phyloP scores from a whole-genome alignment of 2,113 vertebrate species.

The Zosterops pallidus region DNA sequence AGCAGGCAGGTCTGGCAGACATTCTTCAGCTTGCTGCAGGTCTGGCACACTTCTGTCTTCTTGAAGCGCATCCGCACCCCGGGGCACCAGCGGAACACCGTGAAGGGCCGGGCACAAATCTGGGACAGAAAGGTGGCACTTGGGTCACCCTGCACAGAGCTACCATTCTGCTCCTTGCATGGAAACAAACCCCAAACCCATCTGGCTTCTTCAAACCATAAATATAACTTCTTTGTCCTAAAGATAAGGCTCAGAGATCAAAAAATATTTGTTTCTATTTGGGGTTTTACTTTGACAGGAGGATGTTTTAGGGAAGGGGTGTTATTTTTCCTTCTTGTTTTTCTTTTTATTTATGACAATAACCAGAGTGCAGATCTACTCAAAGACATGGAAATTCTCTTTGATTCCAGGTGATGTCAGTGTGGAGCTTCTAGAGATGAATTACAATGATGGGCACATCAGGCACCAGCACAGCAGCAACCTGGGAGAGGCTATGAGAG shows the following conservation, averaged over 20 bases:
- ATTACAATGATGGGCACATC: background rate
- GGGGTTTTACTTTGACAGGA: background rate
- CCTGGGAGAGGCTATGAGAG: background rate
- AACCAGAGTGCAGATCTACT: background rate
- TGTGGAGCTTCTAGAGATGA: background rate
- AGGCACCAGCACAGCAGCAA: background rate
- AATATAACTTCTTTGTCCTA: background rate
- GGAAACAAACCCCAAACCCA: background rate
- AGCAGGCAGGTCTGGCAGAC: slow-evolving; percentile 97
- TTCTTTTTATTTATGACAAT: background rate
- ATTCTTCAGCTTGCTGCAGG: slow-evolving; percentile 98
- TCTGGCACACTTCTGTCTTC: slow-evolving; percentile 98
- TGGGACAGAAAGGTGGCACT: slow-evolving; percentile 36
- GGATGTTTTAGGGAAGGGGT: background rate
- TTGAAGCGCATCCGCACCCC: slow-evolving; percentile 98
- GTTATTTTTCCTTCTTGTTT: background rate
- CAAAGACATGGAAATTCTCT: background rate
- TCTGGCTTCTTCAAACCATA: background rate
- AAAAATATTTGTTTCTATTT: background rate
- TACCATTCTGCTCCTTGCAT: background rate
- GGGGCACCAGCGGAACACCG: slow-evolving; percentile 97
- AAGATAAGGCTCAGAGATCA: background rate
- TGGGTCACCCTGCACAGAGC: background rate
- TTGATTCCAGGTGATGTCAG: background rate
- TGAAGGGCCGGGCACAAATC: slow-evolving; percentile 98